A percentile compares a stretch with the other conserved stretches of the same genome.
phyloP scores from a whole-genome alignment of 1,140 invertebrate genomes.

The Manduca sexta region DNA sequence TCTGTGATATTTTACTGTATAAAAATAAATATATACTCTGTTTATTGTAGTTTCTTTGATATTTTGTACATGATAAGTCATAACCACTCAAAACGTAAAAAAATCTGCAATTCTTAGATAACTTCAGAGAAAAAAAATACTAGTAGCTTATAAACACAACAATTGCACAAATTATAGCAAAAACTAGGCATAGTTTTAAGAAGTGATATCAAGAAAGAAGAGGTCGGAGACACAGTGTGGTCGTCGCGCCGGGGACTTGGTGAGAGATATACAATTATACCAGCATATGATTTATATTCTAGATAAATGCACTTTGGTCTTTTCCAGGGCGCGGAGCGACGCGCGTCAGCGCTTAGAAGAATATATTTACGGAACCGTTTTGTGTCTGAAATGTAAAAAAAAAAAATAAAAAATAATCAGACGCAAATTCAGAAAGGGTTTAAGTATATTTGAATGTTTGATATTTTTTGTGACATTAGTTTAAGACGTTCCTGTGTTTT shows the following conservation, averaged over 20 bases:
- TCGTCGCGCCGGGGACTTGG: constrained; percentile 32
- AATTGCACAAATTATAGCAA: no score
- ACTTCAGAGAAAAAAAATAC: no score
- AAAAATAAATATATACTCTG: constrained; percentile 1
- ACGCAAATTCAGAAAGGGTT: constrained; percentile 15
- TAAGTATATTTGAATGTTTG: constrained; percentile 8
- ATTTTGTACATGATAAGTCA: no score
- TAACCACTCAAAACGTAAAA: no score
- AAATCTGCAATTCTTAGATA: no score
- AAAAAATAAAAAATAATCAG: background rate
- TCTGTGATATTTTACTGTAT: constrained; percentile 9
- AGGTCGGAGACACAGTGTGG: constrained; percentile 1
- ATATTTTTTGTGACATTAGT: constrained; percentile 9
- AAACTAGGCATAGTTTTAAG: constrained; percentile 14
- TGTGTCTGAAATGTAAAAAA: constrained; percentile 7
- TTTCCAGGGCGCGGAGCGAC: constrained; percentile 35
- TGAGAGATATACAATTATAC: constrained; percentile 35
- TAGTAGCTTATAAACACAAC: no score
- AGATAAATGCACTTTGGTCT: constrained; percentile 60
- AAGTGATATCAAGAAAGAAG: constrained; percentile 22
- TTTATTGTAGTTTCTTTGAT: no score
- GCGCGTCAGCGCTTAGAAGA: background rate
- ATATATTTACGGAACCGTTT: background rate
- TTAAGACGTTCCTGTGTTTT: constrained; percentile 19
- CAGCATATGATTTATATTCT: constrained; percentile 28